Base-by-base conservation (phyloP, 2,797 vertebrate genomes). In the Rallus crepitans region DNA sequence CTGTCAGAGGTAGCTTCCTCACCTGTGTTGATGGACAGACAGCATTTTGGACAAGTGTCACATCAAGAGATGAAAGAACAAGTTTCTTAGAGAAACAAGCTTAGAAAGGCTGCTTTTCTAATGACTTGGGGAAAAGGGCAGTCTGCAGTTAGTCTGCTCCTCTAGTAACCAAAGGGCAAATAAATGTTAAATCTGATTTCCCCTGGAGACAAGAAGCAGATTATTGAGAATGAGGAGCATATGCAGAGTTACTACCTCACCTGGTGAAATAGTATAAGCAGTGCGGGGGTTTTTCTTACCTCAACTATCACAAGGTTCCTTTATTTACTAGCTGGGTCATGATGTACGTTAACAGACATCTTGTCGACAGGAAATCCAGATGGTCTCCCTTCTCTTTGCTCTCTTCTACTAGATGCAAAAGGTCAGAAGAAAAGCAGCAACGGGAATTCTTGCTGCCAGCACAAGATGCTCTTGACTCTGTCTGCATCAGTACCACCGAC, bases 391-490 rank as follows among this genome's bases (percentile, higher is more conserved):
- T 93, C 66, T 59, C 69, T 87, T 93, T 77, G 40, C 28, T 78
- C 56, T 60, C 40, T 55, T 75, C 81, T 89, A 2, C 78, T 87
- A 55, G 56, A 92, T 87, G 82, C 50, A 75, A 92, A 97, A 96
- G 92, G 96, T 95, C 95, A 92, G 68, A 76, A 93, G 89, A 82
- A 90, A 96, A 93, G 68, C 78, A 93, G 89, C 82, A 78, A 50
- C 45, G 86, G 91, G 84, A 95, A 75, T 91, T 95, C 79, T 94
- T 94, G 86, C 95, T 96, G 90, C 93, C 60, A 93, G 92, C 94
- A 80, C 81, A 89, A 85, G 89, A 82, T 63, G 59, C 92, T 93
- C 66, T 84, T 87, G 94, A 73, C 93, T 95, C 14, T 90, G 95
- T 78, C 84, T 93, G 88, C 89, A 85, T 95, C 76, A 69, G 82